Base-by-base conservation (phyloP, 2,797 vertebrate genomes). In the Anas bahamensis region DNA sequence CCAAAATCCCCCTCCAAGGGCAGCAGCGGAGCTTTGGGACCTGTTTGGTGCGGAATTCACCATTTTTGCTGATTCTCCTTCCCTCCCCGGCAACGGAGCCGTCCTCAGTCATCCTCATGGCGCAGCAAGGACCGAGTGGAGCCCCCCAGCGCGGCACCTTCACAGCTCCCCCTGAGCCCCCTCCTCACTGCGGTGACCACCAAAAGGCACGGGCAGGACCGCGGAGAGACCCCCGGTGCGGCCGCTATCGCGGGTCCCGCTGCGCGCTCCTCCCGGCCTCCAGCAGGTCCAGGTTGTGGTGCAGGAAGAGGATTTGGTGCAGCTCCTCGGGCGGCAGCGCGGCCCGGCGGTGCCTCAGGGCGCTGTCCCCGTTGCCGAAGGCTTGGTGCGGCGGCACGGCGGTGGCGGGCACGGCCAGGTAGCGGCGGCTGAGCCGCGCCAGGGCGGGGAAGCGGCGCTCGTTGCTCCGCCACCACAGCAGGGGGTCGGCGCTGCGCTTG, bases 381-480 rank as follows among this genome's bases (percentile, higher is more conserved):
- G 97, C 96, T 35, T 59, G 92, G 7, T 94, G 73, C 1, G 97
- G 97, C 3, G 88, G 90, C 11, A 96, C 93, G 5, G 97, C 97
- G 1, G 97, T 98, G 4, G 97, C 96, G 1, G 98, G 97, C 37
- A 98, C 95, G 35, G 97, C 95, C 10, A 98, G 95, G 76, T 97
- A 98, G 15, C 93, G 97, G 9, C 95, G 90, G 39, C 97, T 96
- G 12, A 98, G 84, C 52, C 86, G 71, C 13, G 98, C 98, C 63
- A 98, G 92, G 3, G 97, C 96, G 1, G 98, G 98, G 89, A 98
- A 98, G 13, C 98, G 97, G 8, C 95, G 97, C 59, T 97, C 96
- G 35, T 98, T 98, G 63, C 66, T 91, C 17, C 93, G 95, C 98
- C 98, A 98, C 98, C 98, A 98, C n/a, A 94, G 75, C 59, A 98